Evolutionary conservation across 2,113 vertebrate species (phyloP), one percentile per base, ranked within the genome.

Genomic region (Odobenus rosmarus): DNA sequence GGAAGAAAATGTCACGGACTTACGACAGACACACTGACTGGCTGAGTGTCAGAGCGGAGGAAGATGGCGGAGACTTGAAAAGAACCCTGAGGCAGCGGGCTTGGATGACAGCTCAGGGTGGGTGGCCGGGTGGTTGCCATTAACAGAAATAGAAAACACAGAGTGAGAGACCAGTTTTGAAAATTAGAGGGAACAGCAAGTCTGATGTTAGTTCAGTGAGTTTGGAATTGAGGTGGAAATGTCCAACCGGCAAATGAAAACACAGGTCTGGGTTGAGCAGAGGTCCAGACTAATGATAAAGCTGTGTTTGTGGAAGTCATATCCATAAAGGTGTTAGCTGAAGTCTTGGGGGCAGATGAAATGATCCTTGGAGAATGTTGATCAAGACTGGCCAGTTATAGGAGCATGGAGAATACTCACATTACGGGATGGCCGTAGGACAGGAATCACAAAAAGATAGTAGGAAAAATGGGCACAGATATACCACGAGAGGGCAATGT

Each of bases 111-210:
- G 88, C 59, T 84, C 69, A 88, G 24, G 19, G 10, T 5, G 74
- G 67, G 85, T 77, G 81, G 46, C 3, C 6, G 83, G 67, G 80
- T 80, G 19, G 59, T 3, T 61, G n/a, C 67, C 67, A 77, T 79
- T 33, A 69, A 53, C 39, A 83, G 87, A 96, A 97, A 89, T n/a
- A 91, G 96, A 95, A 98, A 96, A 87, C 11, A 61, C 71, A 87
- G 88, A 88, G 62, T 57, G 74, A 95, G 74, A 80, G 90, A 91
- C 53, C n/a, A 33, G 16, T 87, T 95, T 92, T 31, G 84, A 96
- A 90, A 90, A 92, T 90, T 15, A 49, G 55, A 36, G n/a, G 51
- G 53, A 94, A 86, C 55, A 46, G 83, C 8, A 31, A 53, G 36
- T 92, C 84, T 90, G 85, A 96, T 79, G 69, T 96, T 57, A 88